Evolutionary conservation across 2,797 vertebrate species (phyloP).

Genomic region (Phoxinus dragarum): DNA sequence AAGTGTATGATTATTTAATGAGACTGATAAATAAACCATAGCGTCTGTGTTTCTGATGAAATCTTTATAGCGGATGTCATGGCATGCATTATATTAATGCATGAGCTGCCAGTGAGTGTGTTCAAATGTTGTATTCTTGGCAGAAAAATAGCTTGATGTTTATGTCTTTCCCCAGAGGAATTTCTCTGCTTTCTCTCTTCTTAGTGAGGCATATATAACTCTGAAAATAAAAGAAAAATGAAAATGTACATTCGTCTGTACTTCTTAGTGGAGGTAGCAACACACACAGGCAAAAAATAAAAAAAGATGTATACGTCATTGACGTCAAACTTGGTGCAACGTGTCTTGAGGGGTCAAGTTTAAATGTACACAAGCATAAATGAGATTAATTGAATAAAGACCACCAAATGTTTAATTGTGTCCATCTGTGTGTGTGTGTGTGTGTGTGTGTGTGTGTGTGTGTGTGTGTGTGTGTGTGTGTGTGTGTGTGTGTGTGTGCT

Average conservation of each 20-base stretch:
- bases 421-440: background rate
- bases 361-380: background rate
- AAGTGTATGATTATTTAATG: constrained; percentile 16
- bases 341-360: background rate
- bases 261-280: background rate
- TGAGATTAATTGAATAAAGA: background rate
- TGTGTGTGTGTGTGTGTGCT: background rate
- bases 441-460: constrained; percentile 2
- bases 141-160: constrained; percentile 16
- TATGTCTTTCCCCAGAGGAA: constrained; percentile 16
- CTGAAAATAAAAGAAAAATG: constrained; percentile 5
- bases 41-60: background rate
- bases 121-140: background rate
- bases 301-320: background rate
- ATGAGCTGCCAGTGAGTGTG: background rate
- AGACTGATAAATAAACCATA: constrained; percentile 19
- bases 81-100: constrained; percentile 16
- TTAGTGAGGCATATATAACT: background rate
- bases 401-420: background rate
- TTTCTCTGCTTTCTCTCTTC: constrained; percentile 6
- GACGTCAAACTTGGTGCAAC: background rate
- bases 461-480: background rate
- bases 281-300: background rate
- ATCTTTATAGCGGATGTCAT: constrained; percentile 23
- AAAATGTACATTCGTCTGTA: background rate